phyloP scores from a whole-genome alignment of 2,113 vertebrate genomes.

The Scalopus aquaticus region DNA sequence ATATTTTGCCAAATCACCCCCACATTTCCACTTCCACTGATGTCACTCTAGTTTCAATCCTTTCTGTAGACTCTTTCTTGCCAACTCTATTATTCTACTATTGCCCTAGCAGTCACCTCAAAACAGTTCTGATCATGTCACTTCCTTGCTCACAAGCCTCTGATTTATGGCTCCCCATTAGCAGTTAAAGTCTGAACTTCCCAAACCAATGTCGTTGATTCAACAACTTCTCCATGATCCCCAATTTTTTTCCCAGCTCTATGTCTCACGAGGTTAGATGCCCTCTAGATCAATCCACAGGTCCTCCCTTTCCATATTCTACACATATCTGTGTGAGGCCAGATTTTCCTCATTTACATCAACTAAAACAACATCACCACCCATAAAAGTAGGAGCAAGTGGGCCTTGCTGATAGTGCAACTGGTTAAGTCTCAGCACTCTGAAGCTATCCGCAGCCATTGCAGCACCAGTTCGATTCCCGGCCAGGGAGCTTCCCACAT shows the following conservation, averaged over 20 bases:
- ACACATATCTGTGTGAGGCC: not conserved
- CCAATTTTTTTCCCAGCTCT: not conserved
- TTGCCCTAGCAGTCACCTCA: not conserved
- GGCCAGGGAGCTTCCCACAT: no score
- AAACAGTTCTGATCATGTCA: not conserved
- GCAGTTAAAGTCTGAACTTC: not conserved
- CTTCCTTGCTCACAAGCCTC: constrained; percentile 6
- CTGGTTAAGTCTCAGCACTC: no score
- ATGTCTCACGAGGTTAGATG: not conserved
- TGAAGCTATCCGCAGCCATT: no score
- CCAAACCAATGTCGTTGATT: not conserved
- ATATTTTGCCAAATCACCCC: not conserved
- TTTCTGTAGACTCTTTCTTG: not conserved
- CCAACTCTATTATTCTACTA: not conserved
- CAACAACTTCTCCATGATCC: not conserved
- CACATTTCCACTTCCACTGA: not conserved
- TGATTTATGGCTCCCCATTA: not conserved
- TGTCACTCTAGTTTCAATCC: not conserved
- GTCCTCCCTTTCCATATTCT: not conserved
- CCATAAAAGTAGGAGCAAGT: not conserved
- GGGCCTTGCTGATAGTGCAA: no score
- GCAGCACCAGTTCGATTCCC: no score
- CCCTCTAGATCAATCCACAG: not conserved
- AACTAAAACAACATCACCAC: not conserved
- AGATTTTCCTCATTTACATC: not conserved